Conservation (phyloP, 2,888 invertebrate species). For the Orchesellides sinensis region DNA sequence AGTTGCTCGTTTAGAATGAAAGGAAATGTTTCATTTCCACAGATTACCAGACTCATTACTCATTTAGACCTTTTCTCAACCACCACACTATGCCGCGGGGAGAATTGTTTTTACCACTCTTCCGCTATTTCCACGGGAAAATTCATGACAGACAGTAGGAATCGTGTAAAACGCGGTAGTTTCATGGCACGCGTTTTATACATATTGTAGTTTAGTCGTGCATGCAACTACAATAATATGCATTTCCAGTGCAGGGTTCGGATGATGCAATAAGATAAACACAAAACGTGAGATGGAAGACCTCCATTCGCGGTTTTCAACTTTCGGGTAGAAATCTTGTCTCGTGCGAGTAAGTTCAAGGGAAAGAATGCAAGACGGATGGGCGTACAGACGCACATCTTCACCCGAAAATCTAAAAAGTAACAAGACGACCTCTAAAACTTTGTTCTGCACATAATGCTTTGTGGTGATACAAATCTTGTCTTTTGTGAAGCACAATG, state of each 20-base stretch:
- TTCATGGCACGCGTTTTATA: too few species aligned
- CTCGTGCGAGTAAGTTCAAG: not conserved
- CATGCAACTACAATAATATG: too few species aligned
- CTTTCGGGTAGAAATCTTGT: not conserved
- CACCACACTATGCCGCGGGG: conserved; percentile 18
- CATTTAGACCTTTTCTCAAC: conserved; percentile 50
- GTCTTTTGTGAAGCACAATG: not conserved
- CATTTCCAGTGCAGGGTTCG: not conserved
- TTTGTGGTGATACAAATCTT: not conserved
- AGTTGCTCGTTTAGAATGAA: conserved; percentile 14
- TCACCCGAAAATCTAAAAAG: not conserved
- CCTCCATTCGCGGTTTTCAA: not conserved
- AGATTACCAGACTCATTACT: conserved; percentile 60
- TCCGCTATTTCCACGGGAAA: conserved; percentile 5
- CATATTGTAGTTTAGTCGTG: too few species aligned
- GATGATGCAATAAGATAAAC: not conserved
- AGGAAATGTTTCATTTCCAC: conserved; percentile 65
- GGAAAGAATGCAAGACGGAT: not conserved
- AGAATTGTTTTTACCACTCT: not conserved
- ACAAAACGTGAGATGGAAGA: not conserved
- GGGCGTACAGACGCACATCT: not conserved
- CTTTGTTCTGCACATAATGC: too few species aligned
- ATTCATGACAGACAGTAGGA: not conserved
- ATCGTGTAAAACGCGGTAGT: not conserved
- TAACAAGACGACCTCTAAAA: not conserved